Conservation (phyloP, 2,888 invertebrate species). For the Heterodera filipjevi region DNA sequence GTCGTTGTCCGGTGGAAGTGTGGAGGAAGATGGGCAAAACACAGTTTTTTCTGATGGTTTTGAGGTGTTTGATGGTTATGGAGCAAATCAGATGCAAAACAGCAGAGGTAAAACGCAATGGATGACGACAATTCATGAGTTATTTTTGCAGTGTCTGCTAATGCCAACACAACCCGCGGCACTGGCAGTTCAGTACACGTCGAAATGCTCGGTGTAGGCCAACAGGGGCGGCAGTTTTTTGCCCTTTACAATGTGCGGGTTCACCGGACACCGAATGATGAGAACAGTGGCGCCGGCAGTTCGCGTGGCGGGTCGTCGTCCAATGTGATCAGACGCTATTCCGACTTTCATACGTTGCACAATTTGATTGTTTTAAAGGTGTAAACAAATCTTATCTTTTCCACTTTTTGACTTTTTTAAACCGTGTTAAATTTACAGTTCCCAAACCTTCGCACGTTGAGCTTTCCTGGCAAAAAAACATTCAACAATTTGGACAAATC, state of each 20-base stretch:
- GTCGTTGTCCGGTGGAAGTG: neutral
- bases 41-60: neutral
- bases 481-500: constrained; percentile 84
- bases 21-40: neutral
- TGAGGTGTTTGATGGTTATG: neutral
- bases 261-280: constrained; percentile 11
- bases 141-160: neutral
- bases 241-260: constrained; percentile 56
- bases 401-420: neutral
- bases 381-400: constrained; percentile 5
- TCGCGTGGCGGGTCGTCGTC: constrained; percentile 68
- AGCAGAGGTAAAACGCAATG: neutral
- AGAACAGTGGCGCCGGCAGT: neutral
- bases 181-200: constrained; percentile 39
- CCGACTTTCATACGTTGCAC: constrained; percentile 88
- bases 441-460: constrained; percentile 77
- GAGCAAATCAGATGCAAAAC: neutral
- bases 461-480: constrained; percentile 88
- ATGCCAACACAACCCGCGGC: neutral
- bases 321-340: constrained; percentile 89
- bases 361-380: constrained; percentile 75
- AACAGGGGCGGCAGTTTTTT: constrained; percentile 59
- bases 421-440: constrained; percentile 71
- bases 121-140: no score
- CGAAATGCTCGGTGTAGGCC: constrained; percentile 63